Conservation (phyloP, 1,140 invertebrate genomes). For the Heterodera carotae region DNA sequence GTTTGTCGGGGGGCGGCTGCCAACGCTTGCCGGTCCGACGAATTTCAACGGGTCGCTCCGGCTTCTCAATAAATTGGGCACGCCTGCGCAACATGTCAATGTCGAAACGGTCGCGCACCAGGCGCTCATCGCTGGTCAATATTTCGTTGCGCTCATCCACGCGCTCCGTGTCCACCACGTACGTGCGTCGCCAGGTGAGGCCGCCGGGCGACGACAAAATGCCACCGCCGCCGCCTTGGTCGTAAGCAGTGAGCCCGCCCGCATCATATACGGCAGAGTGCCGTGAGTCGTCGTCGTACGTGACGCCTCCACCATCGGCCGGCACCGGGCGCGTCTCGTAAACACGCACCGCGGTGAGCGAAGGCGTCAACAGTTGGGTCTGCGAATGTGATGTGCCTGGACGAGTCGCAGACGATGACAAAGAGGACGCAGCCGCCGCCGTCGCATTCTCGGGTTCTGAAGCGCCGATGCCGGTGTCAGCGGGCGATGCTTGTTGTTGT, state of each 20-base stretch:
- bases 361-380: not conserved
- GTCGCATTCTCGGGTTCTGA: not conserved
- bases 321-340: constrained; percentile 63
- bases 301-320: constrained; percentile 30
- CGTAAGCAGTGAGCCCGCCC: not conserved
- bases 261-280: not conserved
- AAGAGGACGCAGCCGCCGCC: too few species aligned
- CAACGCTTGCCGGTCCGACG: constrained; percentile 53
- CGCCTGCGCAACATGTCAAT: constrained; percentile 57
- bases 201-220: not conserved
- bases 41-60: constrained; percentile 51
- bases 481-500: constrained; percentile 27
- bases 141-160: constrained; percentile 61
- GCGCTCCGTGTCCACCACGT: constrained; percentile 50
- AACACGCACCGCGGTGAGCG: constrained; percentile 42
- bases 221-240: not conserved
- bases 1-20: constrained; percentile 64
- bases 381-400: constrained; percentile 9
- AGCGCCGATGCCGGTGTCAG: constrained; percentile 4
- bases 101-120: constrained; percentile 58
- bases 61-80: constrained; percentile 61
- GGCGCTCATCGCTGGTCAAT: constrained; percentile 60
- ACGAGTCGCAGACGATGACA: not conserved
- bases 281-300: not conserved
- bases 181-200: constrained; percentile 57